Evolutionary conservation across 2,888 invertebrate species (phyloP).

Genomic region (Metallyticus violacea): DNA sequence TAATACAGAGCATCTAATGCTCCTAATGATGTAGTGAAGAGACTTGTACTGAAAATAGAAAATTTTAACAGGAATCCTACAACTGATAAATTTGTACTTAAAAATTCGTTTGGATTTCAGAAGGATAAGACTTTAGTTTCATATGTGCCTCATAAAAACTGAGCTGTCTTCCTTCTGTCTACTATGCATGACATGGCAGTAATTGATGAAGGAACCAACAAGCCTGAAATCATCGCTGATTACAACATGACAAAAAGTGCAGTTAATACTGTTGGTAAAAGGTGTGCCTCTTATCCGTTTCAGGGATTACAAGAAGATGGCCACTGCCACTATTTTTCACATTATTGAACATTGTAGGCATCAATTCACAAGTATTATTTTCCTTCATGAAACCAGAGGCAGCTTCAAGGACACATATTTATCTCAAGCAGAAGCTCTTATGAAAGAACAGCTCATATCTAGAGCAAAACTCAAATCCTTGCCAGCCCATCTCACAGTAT

Average conservation of each 20-base stretch:
- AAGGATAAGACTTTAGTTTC: slow-evolving; percentile 36
- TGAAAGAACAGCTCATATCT: background rate
- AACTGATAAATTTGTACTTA: background rate
- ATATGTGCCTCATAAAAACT: slow-evolving; percentile 36
- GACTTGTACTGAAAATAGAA: slow-evolving; percentile 28
- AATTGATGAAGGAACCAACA: slow-evolving; percentile 35
- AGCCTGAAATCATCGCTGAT: slow-evolving; percentile 37
- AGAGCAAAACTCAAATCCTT: no score
- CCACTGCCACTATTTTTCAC: no score
- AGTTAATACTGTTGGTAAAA: no score
- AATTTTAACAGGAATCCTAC: slow-evolving; percentile 33
- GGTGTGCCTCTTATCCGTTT: no score
- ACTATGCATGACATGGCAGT: slow-evolving; percentile 36
- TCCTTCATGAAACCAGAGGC: background rate
- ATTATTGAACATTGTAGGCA: no score
- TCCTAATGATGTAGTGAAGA: background rate
- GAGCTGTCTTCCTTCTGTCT: slow-evolving; percentile 34
- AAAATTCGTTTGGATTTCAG: background rate
- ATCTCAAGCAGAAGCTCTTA: background rate
- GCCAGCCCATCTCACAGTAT: background rate
- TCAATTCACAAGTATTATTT: background rate
- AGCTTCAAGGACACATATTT: background rate
- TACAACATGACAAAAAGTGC: slow-evolving; percentile 32
- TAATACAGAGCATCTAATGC: slow-evolving; percentile 29
- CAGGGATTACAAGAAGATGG: no score